Evolutionary conservation across 2,113 vertebrate species (phyloP).

Genomic region (Azemiops feae): DNA sequence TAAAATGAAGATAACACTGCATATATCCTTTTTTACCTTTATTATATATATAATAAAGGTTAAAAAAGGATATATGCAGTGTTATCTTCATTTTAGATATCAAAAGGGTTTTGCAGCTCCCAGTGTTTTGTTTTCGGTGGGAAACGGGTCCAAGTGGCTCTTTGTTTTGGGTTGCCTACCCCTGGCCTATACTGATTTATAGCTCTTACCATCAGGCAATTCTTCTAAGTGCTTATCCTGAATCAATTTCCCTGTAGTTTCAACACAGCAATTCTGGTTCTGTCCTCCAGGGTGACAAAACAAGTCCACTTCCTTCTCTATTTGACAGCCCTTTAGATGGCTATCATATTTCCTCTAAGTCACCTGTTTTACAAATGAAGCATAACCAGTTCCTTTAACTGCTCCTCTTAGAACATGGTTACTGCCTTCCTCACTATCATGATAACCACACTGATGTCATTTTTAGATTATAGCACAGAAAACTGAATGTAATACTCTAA

Average conservation of each 20-base stretch:
- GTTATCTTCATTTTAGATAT: too few species aligned
- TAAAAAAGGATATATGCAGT: too few species aligned
- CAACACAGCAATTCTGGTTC: neutral
- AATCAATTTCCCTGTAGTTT: neutral
- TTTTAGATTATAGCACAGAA: neutral
- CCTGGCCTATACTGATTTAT: neutral
- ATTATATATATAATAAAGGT: too few species aligned
- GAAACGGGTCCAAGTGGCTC: too few species aligned
- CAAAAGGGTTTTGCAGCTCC: too few species aligned
- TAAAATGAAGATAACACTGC: too few species aligned
- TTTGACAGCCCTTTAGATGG: neutral
- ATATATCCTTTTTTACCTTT: too few species aligned
- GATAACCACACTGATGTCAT: neutral
- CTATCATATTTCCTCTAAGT: neutral
- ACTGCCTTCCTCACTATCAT: neutral
- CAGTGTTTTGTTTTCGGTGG: too few species aligned
- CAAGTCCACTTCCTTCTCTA: neutral
- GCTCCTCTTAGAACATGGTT: neutral
- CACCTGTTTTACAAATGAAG: neutral
- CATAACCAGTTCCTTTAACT: neutral
- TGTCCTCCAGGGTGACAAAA: neutral
- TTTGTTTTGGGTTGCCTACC: too few species aligned
- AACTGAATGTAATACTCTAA: neutral
- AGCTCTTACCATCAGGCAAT: neutral
- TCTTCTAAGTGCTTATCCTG: neutral